These are phyloP conservation scores for Origma solitaria DNA, from an alignment of 2,113 vertebrate genomes.

Conservation along the genomic window DNA sequence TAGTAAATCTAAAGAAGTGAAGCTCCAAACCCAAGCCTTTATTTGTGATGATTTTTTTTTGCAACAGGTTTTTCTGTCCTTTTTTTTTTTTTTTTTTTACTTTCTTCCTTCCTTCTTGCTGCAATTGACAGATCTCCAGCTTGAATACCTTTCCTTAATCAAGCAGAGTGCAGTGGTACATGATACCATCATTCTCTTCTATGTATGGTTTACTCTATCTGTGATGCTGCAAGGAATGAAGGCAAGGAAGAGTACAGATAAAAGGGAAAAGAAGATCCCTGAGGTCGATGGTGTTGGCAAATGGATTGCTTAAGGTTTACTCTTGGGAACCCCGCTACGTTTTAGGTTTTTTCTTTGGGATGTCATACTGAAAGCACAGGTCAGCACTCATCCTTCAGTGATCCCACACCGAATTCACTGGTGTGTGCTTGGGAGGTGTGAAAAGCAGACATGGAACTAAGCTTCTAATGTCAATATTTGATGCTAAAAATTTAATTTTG, in stretches of 20 bases:
- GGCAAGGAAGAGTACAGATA: neutral
- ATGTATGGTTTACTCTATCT: neutral
- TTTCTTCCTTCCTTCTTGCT: rapidly evolving
- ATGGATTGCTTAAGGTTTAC: neutral
- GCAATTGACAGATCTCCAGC: neutral
- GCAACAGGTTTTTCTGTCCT: constrained; percentile 67
- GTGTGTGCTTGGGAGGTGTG: neutral
- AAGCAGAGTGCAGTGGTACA: neutral
- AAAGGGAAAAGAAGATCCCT: neutral
- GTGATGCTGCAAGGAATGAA: neutral
- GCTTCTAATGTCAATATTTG: constrained; percentile 16
- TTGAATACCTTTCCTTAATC: neutral
- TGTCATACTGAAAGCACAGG: neutral
- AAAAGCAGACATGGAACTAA: neutral
- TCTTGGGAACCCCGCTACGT: neutral
- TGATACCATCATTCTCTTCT: constrained; percentile 8
- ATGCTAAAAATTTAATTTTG: neutral
- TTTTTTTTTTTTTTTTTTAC: neutral
- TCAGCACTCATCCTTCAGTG: neutral
- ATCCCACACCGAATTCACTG: neutral
- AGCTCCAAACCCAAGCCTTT: neutral
- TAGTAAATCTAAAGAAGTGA: neutral
- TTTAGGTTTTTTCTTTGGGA: neutral
- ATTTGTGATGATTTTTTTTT: neutral
- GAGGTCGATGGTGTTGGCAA: neutral